Evolutionary conservation across 2,113 vertebrate species (phyloP).

Genomic region (Perca schrenkii): DNA sequence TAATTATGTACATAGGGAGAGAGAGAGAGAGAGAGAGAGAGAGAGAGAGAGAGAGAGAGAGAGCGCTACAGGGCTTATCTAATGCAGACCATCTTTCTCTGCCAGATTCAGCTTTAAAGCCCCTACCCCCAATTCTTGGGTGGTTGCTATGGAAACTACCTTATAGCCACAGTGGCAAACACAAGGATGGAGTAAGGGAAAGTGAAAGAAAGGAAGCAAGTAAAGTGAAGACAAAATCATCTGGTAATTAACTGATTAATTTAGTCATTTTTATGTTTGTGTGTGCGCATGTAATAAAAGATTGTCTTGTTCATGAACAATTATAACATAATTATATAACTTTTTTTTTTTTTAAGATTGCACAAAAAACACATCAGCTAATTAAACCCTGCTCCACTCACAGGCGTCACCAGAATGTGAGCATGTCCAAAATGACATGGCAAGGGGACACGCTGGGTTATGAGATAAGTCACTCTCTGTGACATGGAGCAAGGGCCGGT

Average conservation of each 20-base stretch:
- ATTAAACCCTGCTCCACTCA: slow-evolving; percentile 28
- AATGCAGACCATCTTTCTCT: slow-evolving; percentile 73
- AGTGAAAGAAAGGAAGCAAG: slow-evolving; percentile 25
- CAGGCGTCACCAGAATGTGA: not conserved
- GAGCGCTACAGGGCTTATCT: slow-evolving; percentile 51
- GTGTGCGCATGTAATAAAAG: not conserved
- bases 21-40: not conserved
- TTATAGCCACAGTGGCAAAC: slow-evolving; percentile 62
- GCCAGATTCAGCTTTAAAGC: slow-evolving; percentile 59
- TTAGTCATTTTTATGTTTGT: not conserved
- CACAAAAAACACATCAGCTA: not conserved
- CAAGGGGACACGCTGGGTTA: slow-evolving; percentile 3
- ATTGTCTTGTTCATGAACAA: not conserved
- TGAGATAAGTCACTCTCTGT: slow-evolving; percentile 1
- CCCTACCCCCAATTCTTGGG: slow-evolving; percentile 76
- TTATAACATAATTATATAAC: too few species aligned
- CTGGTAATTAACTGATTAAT: slow-evolving; percentile 3
- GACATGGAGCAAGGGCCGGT: not conserved
- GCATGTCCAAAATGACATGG: slow-evolving; percentile 9
- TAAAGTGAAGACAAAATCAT: not conserved
- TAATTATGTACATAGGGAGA: slow-evolving; percentile 33
- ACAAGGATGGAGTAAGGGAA: slow-evolving; percentile 61
- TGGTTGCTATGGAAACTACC: slow-evolving; percentile 84
- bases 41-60: not conserved
- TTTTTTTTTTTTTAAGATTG: too few species aligned